Percentiles rank a stretch among this genome's conserved stretches.
phyloP scores from a whole-genome alignment of 2,797 vertebrate genomes.

The Dallia pectoralis region DNA sequence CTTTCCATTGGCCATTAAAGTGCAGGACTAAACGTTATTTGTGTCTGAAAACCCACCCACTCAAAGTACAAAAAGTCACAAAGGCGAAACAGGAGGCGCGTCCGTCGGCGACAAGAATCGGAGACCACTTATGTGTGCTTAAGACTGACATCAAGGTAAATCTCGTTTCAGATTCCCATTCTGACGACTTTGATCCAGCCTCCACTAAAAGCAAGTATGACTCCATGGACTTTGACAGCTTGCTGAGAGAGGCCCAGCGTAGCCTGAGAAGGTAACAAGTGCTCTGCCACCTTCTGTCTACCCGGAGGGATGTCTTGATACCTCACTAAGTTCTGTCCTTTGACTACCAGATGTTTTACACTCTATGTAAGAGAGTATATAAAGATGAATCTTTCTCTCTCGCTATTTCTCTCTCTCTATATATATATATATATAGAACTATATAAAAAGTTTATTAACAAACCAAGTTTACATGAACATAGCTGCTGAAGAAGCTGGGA shows the following conservation, averaged over 20 bases:
- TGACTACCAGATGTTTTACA: conserved; percentile 89
- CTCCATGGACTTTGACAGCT: conserved; percentile 99
- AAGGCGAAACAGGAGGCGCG: background rate
- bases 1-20: too few species aligned
- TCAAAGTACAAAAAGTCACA: too few species aligned
- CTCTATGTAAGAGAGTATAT: conserved; percentile 80
- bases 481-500: conserved; percentile 89
- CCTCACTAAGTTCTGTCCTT: conserved; percentile 87
- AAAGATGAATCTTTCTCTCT: conserved; percentile 65
- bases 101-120: background rate
- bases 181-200: conserved; percentile 98
- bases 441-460: conserved; percentile 58
- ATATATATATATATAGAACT: conserved; percentile 37
- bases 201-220: conserved; percentile 99
- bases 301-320: conserved; percentile 82
- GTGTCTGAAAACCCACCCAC: too few species aligned
- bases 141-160: conserved; percentile 29
- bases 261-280: conserved; percentile 97
- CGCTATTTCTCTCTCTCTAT: conserved; percentile 64
- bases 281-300: conserved; percentile 64
- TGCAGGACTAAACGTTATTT: too few species aligned
- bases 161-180: conserved; percentile 86
- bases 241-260: conserved; percentile 96
- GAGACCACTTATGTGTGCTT: conserved; percentile 4
- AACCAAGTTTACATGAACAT: conserved; percentile 98